Evolutionary conservation across 1,140 invertebrate species (phyloP).

Genomic region (Dolichoris vasculosae): DNA sequence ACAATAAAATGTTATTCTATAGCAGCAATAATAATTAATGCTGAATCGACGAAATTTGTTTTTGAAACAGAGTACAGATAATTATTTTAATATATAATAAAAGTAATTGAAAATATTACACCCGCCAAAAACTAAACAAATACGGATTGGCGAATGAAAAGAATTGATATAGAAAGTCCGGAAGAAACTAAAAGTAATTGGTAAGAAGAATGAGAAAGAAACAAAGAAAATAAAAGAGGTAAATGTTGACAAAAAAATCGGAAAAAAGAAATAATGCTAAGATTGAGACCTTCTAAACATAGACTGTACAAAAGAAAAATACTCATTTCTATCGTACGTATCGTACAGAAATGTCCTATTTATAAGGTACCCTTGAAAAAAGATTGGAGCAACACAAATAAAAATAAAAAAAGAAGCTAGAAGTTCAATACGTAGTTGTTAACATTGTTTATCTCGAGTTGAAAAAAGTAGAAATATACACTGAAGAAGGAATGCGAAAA

Average conservation of each 20-base stretch:
- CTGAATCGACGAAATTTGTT: too few relatives aligned
- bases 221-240: slow-evolving; percentile 4
- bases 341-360: slow-evolving; percentile 55
- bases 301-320: slow-evolving; percentile 57
- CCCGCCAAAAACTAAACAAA: neutral
- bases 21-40: too few relatives aligned
- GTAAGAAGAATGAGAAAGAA: slow-evolving; percentile 4
- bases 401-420: neutral
- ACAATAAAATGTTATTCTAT: too few relatives aligned
- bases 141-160: neutral
- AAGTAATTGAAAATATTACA: neutral
- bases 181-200: slow-evolving; percentile 29
- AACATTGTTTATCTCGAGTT: slow-evolving; percentile 58
- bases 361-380: slow-evolving; percentile 51
- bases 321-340: too few relatives aligned
- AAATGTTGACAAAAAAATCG: neutral
- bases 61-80: neutral
- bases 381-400: slow-evolving; percentile 52
- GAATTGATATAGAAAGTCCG: neutral
- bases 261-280: neutral
- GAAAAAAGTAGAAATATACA: slow-evolving; percentile 21
- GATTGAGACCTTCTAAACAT: slow-evolving; percentile 59
- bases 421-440: slow-evolving; percentile 56
- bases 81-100: neutral
- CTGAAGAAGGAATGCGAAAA: slow-evolving; percentile 43